These are phyloP conservation scores for Aplysina aerophoba DNA, from an alignment of 37 sponge, comb jelly and placozoan species.

Conservation along the genomic window DNA sequence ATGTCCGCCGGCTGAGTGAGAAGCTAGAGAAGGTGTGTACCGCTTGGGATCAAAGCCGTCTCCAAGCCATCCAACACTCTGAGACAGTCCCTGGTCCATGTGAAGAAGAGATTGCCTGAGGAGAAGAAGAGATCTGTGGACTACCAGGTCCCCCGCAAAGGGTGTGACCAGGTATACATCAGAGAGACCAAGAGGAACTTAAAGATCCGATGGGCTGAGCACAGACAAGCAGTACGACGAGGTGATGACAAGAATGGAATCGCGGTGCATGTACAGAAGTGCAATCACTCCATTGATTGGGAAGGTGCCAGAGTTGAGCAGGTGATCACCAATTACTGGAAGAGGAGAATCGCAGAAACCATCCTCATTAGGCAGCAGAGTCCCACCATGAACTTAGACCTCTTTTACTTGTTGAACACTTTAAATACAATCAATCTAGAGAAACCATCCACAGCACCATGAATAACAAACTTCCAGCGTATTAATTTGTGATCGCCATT, in stretches of 20 bases:
- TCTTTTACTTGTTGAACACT: too few relatives aligned
- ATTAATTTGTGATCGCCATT: too few relatives aligned
- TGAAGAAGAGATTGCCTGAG: not conserved
- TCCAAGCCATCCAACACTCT: not conserved
- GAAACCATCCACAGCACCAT: too few relatives aligned
- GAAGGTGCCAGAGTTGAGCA: too few relatives aligned
- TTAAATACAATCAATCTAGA: too few relatives aligned
- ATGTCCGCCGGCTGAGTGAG: constrained; percentile 17
- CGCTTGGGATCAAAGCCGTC: not conserved
- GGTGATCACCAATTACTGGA: too few relatives aligned
- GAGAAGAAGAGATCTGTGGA: not conserved
- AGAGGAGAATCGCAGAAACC: too few relatives aligned
- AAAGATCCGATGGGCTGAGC: not conserved
- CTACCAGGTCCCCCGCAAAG: constrained; percentile 8
- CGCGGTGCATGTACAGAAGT: constrained; percentile 8
- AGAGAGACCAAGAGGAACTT: constrained; percentile 13
- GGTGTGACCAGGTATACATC: constrained; percentile 9
- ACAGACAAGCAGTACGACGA: not conserved
- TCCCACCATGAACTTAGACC: too few relatives aligned
- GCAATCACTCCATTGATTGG: not conserved
- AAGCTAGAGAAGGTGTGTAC: not conserved
- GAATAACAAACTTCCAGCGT: too few relatives aligned
- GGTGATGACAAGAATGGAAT: constrained; percentile 4
- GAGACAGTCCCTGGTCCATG: not conserved
- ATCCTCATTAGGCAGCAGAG: too few relatives aligned